These are phyloP conservation scores for Epicampocera succincta DNA, from an alignment of 2,888 invertebrate species.

Conservation along the genomic window DNA sequence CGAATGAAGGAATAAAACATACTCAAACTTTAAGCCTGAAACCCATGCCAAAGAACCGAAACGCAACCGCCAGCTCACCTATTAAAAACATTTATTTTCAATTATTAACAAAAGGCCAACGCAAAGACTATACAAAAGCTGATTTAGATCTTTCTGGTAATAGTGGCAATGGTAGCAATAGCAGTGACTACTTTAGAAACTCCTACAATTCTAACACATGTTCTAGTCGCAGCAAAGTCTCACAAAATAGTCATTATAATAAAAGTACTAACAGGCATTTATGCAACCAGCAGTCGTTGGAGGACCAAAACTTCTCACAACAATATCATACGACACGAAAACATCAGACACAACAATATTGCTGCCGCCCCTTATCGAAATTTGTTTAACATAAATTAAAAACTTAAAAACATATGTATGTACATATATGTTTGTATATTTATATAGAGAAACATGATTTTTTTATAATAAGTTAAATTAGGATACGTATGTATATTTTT, in stretches of 20 bases:
- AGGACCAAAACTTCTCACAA: conserved; percentile 47
- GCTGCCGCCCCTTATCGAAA: conserved; percentile 69
- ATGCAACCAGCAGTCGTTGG: conserved; percentile 27
- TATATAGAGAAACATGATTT: not conserved
- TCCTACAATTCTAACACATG: conserved; percentile 34
- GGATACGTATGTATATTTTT: conserved; percentile 19
- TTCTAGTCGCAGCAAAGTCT: conserved; percentile 45
- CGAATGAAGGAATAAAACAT: conserved; percentile 20
- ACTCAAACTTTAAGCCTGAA: conserved; percentile 35
- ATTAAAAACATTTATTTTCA: conserved; percentile 68
- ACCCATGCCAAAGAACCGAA: conserved; percentile 32
- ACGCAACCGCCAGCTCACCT: conserved; percentile 31
- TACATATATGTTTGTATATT: not conserved
- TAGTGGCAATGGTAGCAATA: conserved; percentile 52
- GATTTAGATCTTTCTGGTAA: conserved; percentile 58
- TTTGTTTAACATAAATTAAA: conserved; percentile 53
- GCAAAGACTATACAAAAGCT: conserved; percentile 61
- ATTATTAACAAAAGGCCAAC: conserved; percentile 66
- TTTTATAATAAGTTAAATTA: conserved; percentile 20
- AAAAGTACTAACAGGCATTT: not conserved
- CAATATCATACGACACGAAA: conserved; percentile 39
- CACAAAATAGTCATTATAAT: conserved; percentile 22
- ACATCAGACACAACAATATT: conserved; percentile 47
- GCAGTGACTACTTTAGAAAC: conserved; percentile 49
- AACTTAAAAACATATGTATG: not conserved